Base-by-base conservation (phyloP, 2,113 vertebrate species). In the Aix galericulata region DNA sequence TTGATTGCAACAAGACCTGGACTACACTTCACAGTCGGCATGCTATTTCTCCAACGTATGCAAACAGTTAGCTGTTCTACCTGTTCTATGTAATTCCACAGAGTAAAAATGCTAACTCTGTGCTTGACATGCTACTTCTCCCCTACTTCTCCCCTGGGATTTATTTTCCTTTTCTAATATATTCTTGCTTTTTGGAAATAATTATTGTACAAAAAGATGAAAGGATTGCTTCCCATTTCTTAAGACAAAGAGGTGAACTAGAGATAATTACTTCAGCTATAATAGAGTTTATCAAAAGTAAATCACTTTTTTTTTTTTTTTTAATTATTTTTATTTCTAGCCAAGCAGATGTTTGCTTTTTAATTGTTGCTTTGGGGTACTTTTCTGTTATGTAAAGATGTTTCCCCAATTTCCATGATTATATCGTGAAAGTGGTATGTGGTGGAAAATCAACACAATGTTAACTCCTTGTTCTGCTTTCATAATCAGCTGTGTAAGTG, bases 151-250 rank as follows among this genome's bases (percentile, higher is more conserved):
- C 32, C 79, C 77, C 27, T 76, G 44, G 32, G 27, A 16, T 82
- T 76, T 91, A 23, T 23, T 69, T 97, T 91, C 46, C 38, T 93
- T 91, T 90, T 83, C 82, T 94, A 83, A 72, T 74, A n/a, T 27
- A 55, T 81, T 77, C 86, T 80, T 88, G 10, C 26, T 69, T 42
- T 82, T 75, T 66, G 60, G 72, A 94, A 91, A 50, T 46, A 85
- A 74, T 94, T 74, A 77, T 79, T 78, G 62, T 53, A 62, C 38
- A 87, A 82, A 87, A 89, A 72, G 63, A 90, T 92, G 16, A 95
- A 93, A 91, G 55, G 25, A 79, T 83, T 60, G 5, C 27, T 56
- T 77, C 82, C 32, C 40, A 56, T 81, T 94, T 71, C 74, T 90
- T 86, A 79, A 96, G 67, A 87, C 36, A 92, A 90, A 88, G 64